Percentiles rank a stretch among this genome's conserved stretches.
Conservation (phyloP, 2,113 vertebrate species). For the Rafetus swinhoei region DNA sequence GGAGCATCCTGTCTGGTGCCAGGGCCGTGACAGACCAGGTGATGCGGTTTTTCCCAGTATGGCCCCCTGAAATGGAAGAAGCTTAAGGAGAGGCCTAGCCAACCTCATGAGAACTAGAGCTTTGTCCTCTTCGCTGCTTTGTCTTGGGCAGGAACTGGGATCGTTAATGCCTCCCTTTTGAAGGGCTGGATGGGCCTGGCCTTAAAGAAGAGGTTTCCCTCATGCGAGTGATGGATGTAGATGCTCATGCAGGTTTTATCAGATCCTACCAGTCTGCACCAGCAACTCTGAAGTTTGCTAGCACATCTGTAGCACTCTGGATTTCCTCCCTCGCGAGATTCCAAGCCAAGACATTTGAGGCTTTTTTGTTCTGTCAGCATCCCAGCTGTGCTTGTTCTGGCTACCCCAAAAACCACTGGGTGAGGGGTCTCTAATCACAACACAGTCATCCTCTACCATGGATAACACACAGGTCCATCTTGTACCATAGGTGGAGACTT, state of each 20-base stretch:
- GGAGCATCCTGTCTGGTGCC: background rate
- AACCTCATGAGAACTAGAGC: background rate
- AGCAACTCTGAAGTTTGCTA: background rate
- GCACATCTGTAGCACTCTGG: background rate
- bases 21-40: background rate
- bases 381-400: background rate
- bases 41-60: background rate
- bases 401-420: background rate
- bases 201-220: background rate
- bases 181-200: background rate
- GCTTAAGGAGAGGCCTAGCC: background rate
- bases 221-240: background rate
- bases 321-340: background rate
- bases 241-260: background rate
- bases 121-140: background rate
- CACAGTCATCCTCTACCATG: rapidly evolving
- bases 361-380: background rate
- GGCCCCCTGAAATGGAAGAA: background rate
- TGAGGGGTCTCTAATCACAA: background rate
- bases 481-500: background rate
- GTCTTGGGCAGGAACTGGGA: background rate
- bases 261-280: background rate
- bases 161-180: background rate
- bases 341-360: background rate
- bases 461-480: background rate